Evolutionary conservation across 1,140 invertebrate genomes (phyloP), one percentile per base, ranked within the genome.

Genomic region (Drosophila athabasca): DNA sequence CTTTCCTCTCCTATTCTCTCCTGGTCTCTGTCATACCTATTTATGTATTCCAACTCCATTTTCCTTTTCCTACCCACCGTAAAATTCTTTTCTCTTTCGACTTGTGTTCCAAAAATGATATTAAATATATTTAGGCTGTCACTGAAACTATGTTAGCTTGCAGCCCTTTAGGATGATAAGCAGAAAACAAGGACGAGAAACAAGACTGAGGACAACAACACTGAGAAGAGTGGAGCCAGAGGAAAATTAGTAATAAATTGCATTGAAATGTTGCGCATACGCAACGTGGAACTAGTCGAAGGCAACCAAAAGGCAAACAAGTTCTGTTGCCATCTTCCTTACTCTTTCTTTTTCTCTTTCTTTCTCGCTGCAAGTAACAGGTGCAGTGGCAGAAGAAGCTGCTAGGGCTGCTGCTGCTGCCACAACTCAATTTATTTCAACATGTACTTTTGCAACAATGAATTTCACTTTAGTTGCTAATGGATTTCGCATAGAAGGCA

Each of bases 401-500:
- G 66, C 48, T 62, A 19, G 17, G 17, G 39, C 44, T 79, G 64
- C 60, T 67, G 57, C 62, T 77, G 46, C 57, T 67, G 83, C 83
- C 83, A 87, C 83, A 87, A 87, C 83, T 87, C 83, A 87, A 87
- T 87, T 87, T 87, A 88, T 88, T 88, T 88, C 83, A 88, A 83
- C 84, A 87, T 88, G 79, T 89, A 89, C 83, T 83, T 79, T 88
- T 89, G 79, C 80, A 88, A 88, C 83, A 88, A 88, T 88, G 83
- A 87, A 88, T 88, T 88, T 88, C 83, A 88, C 84, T 88, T 88
- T 88, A 88, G 83, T 88, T 88, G 83, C 83, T 88, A 88, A 88
- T 88, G 83, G 83, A 88, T 88, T 88, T 88, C 74, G 64, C 55
- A 71, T 79, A 79, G 62, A 74, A 87, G 64, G 77, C 81, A 79